Percentiles rank a stretch among this genome's conserved stretches.
Conservation (phyloP, 2,113 vertebrate genomes). For the Shinisaurus crocodilurus region DNA sequence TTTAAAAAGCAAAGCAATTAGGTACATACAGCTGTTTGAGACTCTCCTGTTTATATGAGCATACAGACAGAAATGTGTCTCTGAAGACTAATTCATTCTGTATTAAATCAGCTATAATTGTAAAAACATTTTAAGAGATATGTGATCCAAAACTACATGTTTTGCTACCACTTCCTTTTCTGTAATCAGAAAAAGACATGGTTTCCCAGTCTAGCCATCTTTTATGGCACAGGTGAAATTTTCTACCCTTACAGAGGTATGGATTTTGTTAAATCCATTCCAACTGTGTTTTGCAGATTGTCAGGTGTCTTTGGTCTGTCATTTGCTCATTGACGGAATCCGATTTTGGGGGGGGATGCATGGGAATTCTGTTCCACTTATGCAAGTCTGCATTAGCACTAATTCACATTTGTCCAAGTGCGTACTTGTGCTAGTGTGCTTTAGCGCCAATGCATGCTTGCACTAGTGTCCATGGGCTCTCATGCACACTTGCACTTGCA, state of each 20-base stretch:
- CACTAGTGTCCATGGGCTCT: too few relatives aligned
- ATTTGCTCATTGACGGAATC: too few relatives aligned
- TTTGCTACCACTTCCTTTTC: background rate
- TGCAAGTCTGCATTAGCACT: too few relatives aligned
- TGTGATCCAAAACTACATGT: background rate
- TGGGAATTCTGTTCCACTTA: too few relatives aligned
- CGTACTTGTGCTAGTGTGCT: too few relatives aligned
- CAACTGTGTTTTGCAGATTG: too few relatives aligned
- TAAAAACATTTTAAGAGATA: constrained; percentile 16
- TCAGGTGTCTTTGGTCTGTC: too few relatives aligned
- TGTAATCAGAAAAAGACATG: background rate
- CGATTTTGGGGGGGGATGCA: too few relatives aligned
- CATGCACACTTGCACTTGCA: too few relatives aligned
- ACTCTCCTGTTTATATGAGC: constrained; percentile 37
- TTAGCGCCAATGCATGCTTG: too few relatives aligned
- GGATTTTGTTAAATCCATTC: too few relatives aligned
- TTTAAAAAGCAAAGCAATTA: constrained; percentile 53
- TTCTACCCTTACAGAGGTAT: background rate
- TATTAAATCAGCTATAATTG: constrained; percentile 50
- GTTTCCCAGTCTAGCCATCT: constrained; percentile 14
- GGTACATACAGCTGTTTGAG: constrained; percentile 30
- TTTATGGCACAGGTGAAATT: constrained; percentile 16
- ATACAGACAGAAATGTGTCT: constrained; percentile 30
- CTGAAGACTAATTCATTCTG: constrained; percentile 49
- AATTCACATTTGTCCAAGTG: too few relatives aligned